Base-by-base conservation (phyloP, 1,140 invertebrate species). In the Berghia stephanieae region DNA sequence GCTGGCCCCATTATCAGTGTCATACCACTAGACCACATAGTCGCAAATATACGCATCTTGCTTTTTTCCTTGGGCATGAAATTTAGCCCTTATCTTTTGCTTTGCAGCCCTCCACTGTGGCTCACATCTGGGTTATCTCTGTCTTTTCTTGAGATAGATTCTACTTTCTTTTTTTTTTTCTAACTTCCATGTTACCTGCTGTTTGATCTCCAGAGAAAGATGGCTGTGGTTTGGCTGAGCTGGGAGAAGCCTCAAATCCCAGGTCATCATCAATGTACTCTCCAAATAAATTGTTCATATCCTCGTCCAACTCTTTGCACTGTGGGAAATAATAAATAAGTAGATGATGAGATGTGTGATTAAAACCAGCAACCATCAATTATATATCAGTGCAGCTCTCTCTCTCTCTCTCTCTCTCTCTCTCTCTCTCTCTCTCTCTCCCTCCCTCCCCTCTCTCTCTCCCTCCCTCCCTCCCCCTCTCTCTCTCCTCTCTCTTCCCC, bases 181-280 rank as follows among this genome's bases (percentile, higher is more conserved):
- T n/a, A n/a, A n/a, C n/a, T 66, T 31, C 31, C 16, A 31, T 24
- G 43, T 27, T 49, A 72, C 70, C 70, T 72, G n/a, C 6, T 4
- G 43, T 40, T 57, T 63, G 36, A 46, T 72, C 44, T 6, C 34
- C 83, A 92, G 93, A 8, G 91, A 94, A 94, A 0, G 93, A 93
- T 0, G 93, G 93, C 8, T 93, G 93, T 13, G 93, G 93, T 84
- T 94, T 94, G 80, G 93, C 92, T n/a, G 93, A 93, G 75, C 93
- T 36, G 1, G 18, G 67, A 5, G 57, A 68, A 1, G 27, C 93
- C 85, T 82, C 82, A 78, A 83, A 78, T 10, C 82, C 82, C 40
- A 82, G 40, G 52, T 82, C 81, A 42, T 82, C 83, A 75, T 83
- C 82, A 67, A 78, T 78, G 36, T 83, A 80, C 27, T 77, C 80